Evolutionary conservation across 2,888 invertebrate species (phyloP).

Genomic region (Epiblema foenella): DNA sequence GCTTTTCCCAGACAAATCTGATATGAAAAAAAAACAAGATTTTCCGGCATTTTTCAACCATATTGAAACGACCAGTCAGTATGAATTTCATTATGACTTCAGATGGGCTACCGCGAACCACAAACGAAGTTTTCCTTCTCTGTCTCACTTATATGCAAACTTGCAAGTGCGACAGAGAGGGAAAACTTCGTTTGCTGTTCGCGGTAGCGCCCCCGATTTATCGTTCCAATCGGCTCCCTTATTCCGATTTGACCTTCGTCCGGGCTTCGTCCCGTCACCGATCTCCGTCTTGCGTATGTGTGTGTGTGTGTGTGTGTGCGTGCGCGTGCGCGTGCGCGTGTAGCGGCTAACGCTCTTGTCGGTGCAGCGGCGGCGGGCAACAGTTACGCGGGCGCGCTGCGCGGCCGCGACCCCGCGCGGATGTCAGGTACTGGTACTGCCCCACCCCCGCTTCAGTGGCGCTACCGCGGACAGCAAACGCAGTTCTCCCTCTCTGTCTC

Average conservation of each 20-base stretch:
- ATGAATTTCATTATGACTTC: not conserved
- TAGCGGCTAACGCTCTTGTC: slow-evolving; percentile 53
- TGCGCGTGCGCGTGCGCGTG: slow-evolving; percentile 23
- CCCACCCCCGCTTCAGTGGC: slow-evolving; percentile 45
- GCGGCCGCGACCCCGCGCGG: slow-evolving; percentile 91
- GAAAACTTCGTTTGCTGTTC: no score
- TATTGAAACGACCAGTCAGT: not conserved
- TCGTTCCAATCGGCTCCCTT: not conserved
- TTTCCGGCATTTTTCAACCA: no score
- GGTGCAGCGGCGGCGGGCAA: slow-evolving; percentile 70
- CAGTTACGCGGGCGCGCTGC: slow-evolving; percentile 96
- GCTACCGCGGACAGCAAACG: no score
- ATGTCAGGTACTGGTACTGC: slow-evolving; percentile 96
- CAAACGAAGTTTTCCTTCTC: no score
- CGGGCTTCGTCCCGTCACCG: not conserved
- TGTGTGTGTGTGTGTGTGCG: not conserved
- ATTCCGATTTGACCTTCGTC: not conserved
- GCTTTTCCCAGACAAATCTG: no score
- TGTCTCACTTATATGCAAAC: no score
- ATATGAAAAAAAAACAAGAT: no score
- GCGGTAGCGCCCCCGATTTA: no score
- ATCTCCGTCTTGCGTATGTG: no score
- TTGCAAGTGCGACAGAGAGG: no score
- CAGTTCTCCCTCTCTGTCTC: no score
- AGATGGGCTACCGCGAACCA: no score